phyloP scores from a whole-genome alignment of 2,797 vertebrate species.

The Prionace glauca region DNA sequence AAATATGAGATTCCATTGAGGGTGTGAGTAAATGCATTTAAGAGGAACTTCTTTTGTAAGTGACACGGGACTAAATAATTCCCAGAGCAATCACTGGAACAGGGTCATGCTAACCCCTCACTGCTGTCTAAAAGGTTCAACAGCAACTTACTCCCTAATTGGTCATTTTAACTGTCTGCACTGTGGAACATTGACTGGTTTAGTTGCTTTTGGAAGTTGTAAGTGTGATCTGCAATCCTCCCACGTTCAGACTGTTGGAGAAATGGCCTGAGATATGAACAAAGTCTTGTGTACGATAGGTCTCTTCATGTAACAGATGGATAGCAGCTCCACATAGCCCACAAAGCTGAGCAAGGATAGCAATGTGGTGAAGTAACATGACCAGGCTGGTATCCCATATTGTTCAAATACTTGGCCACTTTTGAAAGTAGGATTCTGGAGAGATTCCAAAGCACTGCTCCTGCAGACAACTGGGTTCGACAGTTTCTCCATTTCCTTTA shows the following conservation, averaged over 20 bases:
- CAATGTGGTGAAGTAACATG: slow-evolving; percentile 27
- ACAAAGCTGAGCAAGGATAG: neutral
- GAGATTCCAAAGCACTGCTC: neutral
- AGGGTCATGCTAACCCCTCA: neutral
- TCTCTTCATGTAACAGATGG: no score
- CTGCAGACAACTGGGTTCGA: neutral
- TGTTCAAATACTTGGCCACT: neutral
- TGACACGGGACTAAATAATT: neutral
- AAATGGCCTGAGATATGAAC: neutral
- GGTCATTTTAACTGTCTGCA: neutral
- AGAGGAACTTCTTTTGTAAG: neutral
- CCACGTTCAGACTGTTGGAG: neutral
- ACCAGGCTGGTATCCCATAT: neutral
- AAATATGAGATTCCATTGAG: neutral
- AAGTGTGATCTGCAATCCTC: neutral
- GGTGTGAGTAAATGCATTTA: neutral
- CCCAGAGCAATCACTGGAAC: neutral
- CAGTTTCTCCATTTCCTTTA: neutral
- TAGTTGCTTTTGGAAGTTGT: slow-evolving; percentile 6
- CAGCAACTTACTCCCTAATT: neutral
- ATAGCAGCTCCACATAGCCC: neutral
- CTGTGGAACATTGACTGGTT: neutral
- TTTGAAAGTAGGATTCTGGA: slow-evolving; percentile 15
- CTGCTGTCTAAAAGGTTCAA: neutral
- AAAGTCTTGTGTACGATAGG: neutral